Percentiles rank a stretch among this genome's conserved stretches.
These are phyloP conservation scores for Cheilosia variabilis DNA, from an alignment of 2,888 invertebrate genomes.

Conservation along the genomic window DNA sequence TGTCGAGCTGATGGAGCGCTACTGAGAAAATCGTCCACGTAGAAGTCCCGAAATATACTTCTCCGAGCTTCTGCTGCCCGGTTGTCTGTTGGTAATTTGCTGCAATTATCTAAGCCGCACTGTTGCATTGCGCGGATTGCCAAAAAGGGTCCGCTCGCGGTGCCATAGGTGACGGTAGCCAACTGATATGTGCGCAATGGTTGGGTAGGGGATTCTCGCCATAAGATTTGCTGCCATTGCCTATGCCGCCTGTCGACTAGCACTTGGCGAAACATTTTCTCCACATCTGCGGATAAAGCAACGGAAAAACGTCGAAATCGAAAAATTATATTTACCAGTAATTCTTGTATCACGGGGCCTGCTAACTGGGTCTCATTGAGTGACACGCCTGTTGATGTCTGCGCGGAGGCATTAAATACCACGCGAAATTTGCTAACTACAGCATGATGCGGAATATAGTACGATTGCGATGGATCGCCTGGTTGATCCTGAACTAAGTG, in stretches of 20 bases:
- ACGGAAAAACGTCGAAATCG: conserved; percentile 68
- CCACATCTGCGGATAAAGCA: conserved; percentile 76
- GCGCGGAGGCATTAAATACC: conserved; percentile 40
- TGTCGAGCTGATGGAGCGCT: conserved; percentile 32
- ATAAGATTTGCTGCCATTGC: conserved; percentile 74
- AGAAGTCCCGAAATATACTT: conserved; percentile 32
- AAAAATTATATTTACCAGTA: conserved; percentile 65
- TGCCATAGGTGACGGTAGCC: too few species aligned
- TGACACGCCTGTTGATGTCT: conserved; percentile 20
- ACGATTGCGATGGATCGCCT: conserved; percentile 18
- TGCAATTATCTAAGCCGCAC: conserved; percentile 40
- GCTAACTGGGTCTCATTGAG: conserved; percentile 29
- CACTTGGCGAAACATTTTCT: conserved; percentile 76
- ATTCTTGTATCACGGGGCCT: conserved; percentile 24
- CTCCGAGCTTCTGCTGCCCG: conserved; percentile 4
- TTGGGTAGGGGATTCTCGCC: conserved; percentile 69
- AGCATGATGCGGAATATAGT: conserved; percentile 43
- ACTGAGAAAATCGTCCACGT: conserved; percentile 47
- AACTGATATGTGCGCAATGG: conserved; percentile 68
- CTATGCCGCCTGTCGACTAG: conserved; percentile 51
- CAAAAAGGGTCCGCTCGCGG: conserved; percentile 58
- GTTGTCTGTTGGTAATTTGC: background rate
- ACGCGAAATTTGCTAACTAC: conserved; percentile 29
- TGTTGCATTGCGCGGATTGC: conserved; percentile 50
- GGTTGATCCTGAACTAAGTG: conserved; percentile 13